These are phyloP conservation scores for Thecophora atra DNA, from an alignment of 2,888 invertebrate species.

Conservation along the genomic window DNA sequence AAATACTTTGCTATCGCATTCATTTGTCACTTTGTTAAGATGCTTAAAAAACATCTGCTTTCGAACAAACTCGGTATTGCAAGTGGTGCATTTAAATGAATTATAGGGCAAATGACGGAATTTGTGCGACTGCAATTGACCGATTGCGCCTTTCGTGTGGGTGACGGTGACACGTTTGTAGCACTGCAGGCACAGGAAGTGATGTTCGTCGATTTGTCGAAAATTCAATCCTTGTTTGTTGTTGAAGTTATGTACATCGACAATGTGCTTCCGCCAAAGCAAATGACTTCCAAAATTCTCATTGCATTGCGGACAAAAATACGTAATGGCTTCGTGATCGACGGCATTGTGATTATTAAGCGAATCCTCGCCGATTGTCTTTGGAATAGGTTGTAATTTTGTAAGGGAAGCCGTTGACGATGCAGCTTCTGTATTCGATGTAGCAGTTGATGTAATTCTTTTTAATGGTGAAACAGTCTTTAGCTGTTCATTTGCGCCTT, in stretches of 20 bases:
- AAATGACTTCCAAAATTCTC: constrained; percentile 58
- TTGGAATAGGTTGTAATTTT: constrained; percentile 42
- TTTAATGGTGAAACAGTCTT: not conserved
- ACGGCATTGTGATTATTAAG: constrained; percentile 61
- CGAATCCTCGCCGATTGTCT: constrained; percentile 56
- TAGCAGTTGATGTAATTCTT: not conserved
- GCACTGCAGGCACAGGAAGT: constrained; percentile 59
- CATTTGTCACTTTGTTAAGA: constrained; percentile 57
- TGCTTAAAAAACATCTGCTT: constrained; percentile 63
- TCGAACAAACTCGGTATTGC: constrained; percentile 56
- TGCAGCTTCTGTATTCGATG: constrained; percentile 33
- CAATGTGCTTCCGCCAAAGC: constrained; percentile 61
- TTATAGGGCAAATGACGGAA: constrained; percentile 60
- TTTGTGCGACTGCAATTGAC: constrained; percentile 60
- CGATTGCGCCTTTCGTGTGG: constrained; percentile 60
- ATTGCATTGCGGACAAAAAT: constrained; percentile 59
- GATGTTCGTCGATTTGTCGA: constrained; percentile 59
- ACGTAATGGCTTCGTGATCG: constrained; percentile 59
- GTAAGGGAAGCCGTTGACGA: constrained; percentile 35
- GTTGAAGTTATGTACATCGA: constrained; percentile 58
- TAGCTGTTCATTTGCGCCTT: constrained; percentile 13
- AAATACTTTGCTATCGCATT: constrained; percentile 50
- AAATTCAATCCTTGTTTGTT: constrained; percentile 58
- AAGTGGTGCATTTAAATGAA: constrained; percentile 57
- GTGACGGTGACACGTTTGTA: constrained; percentile 61